These are phyloP conservation scores for Propithecus perrieri DNA, from an alignment of 2,797 vertebrate species.

Conservation along the genomic window DNA sequence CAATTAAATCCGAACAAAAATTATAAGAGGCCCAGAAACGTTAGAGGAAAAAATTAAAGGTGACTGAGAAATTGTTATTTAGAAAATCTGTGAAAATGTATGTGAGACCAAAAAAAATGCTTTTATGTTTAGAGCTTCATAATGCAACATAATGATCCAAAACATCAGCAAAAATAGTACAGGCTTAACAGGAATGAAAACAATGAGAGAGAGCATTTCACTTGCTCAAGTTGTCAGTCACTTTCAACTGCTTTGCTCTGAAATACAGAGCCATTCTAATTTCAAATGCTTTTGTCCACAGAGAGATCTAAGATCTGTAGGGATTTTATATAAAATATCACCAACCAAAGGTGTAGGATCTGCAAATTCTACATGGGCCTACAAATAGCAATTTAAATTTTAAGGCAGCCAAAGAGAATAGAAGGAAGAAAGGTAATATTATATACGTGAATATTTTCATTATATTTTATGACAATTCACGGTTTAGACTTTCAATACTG, in stretches of 20 bases:
- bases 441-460: neutral
- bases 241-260: slow-evolving; percentile 66
- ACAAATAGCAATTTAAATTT: slow-evolving; percentile 59
- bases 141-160: slow-evolving; percentile 23
- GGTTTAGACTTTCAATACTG: neutral
- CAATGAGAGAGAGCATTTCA: neutral
- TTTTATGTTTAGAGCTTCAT: slow-evolving; percentile 57
- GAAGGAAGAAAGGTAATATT: neutral
- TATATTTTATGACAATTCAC: neutral
- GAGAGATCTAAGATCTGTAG: slow-evolving; percentile 63
- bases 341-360: neutral
- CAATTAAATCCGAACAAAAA: slow-evolving; percentile 68
- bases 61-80: slow-evolving; percentile 37
- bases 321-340: slow-evolving; percentile 43
- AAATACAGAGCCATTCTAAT: slow-evolving; percentile 62
- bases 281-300: slow-evolving; percentile 69
- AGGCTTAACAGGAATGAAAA: slow-evolving; percentile 54
- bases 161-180: slow-evolving; percentile 42
- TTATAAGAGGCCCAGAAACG: slow-evolving; percentile 51
- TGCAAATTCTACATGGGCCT: slow-evolving; percentile 45
- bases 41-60: slow-evolving; percentile 47
- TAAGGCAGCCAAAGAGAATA: neutral
- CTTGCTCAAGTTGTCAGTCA: slow-evolving; percentile 37
- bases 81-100: slow-evolving; percentile 38
- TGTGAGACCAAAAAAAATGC: slow-evolving; percentile 21